These are phyloP conservation scores for human (Homo sapiens) DNA, from an alignment of 2,113 vertebrate genomes.

Conservation along the genomic window DNA sequence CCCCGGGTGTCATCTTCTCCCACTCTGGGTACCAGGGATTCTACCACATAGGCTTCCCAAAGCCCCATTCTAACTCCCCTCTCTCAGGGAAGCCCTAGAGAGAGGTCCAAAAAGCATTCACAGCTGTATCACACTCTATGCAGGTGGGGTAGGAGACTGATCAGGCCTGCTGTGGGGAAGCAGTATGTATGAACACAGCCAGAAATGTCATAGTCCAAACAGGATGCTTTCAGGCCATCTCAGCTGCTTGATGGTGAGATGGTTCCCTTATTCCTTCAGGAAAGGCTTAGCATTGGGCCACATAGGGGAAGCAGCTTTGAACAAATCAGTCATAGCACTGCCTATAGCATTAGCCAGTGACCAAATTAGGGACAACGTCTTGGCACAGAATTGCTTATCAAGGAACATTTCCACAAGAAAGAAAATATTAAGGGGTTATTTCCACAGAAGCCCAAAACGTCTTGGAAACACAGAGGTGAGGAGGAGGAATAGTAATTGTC, in stretches of 20 bases:
- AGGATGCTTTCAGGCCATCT: background rate
- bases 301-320: background rate
- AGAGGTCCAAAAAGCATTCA: background rate
- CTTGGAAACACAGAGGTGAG: background rate
- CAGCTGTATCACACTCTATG: background rate
- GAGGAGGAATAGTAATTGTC: background rate
- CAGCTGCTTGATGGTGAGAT: background rate
- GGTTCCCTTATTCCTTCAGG: background rate
- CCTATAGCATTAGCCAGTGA: background rate
- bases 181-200: background rate
- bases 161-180: background rate
- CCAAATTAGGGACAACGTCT: background rate
- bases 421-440: background rate
- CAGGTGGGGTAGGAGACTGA: background rate
- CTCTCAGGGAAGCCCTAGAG: background rate
- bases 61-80: background rate
- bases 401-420: background rate
- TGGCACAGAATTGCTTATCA: background rate
- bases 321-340: background rate
- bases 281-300: too few species aligned
- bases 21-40: background rate
- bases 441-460: background rate
- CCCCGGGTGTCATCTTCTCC: background rate
- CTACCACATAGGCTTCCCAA: background rate
- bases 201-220: background rate